These are phyloP conservation scores for Trachymyrmex cornetzi DNA, from an alignment of 1,140 invertebrate species.

Conservation along the genomic window DNA sequence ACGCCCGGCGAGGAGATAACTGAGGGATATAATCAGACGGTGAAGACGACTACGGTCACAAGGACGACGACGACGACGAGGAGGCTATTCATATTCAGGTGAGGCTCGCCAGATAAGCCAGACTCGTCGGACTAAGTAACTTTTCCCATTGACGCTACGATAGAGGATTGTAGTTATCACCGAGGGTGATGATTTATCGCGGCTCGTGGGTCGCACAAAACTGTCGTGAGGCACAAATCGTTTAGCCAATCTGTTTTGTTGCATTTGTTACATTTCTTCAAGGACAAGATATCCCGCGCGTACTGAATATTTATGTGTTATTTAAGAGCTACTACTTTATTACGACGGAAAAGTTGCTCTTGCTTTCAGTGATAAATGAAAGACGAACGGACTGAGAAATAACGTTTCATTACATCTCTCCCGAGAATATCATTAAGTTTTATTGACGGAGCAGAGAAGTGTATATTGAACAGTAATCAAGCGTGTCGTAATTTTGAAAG, in stretches of 20 bases:
- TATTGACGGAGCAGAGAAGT: background rate
- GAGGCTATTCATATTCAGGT: slow-evolving; percentile 72
- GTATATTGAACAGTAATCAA: background rate
- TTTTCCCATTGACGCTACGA: slow-evolving; percentile 34
- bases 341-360: background rate
- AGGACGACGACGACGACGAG: slow-evolving; percentile 64
- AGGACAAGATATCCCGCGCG: slow-evolving; percentile 1
- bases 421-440: background rate
- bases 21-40: slow-evolving; percentile 72
- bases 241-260: background rate
- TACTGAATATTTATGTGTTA: slow-evolving; percentile 36
- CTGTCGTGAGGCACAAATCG: background rate
- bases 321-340: background rate
- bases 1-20: slow-evolving; percentile 75
- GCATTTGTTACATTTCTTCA: background rate
- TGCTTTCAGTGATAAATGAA: slow-evolving; percentile 20
- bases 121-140: slow-evolving; percentile 27
- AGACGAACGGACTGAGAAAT: background rate
- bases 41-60: slow-evolving; percentile 60
- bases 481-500: background rate
- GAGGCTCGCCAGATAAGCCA: slow-evolving; percentile 60
- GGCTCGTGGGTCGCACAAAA: slow-evolving; percentile 6
- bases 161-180: slow-evolving; percentile 32
- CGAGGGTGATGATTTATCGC: slow-evolving; percentile 41
- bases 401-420: background rate